Conservation (phyloP, 2,113 vertebrate species). For the Bos taurus region ARS-UCD2.0 NC_037348.1:63624001-63624500, state of each 20-base stretch:
- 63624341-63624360: slow-evolving; percentile 74
- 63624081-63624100: neutral
- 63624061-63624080: neutral
- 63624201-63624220: slow-evolving; percentile 75
- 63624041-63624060: neutral
- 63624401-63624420: slow-evolving; percentile 23
- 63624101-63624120: neutral
- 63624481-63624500: neutral
- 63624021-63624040: neutral
- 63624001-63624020: neutral
- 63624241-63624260: slow-evolving; percentile 79
- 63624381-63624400: slow-evolving; percentile 70
- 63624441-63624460: neutral
- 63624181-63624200: slow-evolving; percentile 76
- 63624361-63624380: slow-evolving; percentile 68
- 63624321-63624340: slow-evolving; percentile 80
- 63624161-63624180: slow-evolving; percentile 76
- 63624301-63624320: slow-evolving; percentile 77
- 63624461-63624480: slow-evolving; percentile 7
- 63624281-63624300: slow-evolving; percentile 78
- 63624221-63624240: slow-evolving; percentile 79
- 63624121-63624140: neutral
- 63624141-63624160: slow-evolving; percentile 56
- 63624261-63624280: slow-evolving; percentile 77
- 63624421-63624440: slow-evolving; percentile 37